Conservation (phyloP, 2,797 vertebrate genomes). For the Nyctibius grandis region DNA sequence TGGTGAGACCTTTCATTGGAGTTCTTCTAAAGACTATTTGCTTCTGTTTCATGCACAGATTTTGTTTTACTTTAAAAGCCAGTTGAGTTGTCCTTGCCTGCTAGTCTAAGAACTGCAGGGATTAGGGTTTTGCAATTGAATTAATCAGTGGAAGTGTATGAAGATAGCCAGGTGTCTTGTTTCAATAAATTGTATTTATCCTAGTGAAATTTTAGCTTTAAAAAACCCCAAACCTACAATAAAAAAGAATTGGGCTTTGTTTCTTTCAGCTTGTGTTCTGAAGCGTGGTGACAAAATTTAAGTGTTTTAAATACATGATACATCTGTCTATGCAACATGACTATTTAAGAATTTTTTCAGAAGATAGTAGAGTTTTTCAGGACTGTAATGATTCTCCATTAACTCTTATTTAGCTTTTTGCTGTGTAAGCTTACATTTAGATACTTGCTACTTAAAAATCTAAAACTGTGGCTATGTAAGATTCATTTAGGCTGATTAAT, state of each 20-base stretch:
- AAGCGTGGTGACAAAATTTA: background rate
- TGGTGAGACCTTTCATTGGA: background rate
- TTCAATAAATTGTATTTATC: background rate
- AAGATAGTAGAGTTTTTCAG: background rate
- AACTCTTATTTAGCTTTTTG: background rate
- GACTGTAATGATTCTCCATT: background rate
- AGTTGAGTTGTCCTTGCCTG: background rate
- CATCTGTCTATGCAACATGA: background rate
- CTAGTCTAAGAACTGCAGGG: background rate
- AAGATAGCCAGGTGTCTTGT: background rate
- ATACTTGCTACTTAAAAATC: background rate
- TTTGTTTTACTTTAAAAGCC: background rate
- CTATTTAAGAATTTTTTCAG: background rate
- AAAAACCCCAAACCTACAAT: background rate
- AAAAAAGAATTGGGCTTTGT: background rate
- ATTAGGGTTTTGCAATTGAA: background rate
- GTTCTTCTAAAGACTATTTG: background rate
- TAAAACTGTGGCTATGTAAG: background rate
- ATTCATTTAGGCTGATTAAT: background rate
- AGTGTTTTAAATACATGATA: background rate
- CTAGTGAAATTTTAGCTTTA: background rate
- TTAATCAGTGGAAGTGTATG: background rate
- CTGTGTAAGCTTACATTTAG: background rate
- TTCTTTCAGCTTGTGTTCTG: background rate
- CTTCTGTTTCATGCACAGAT: background rate